phyloP scores from a whole-genome alignment of 1,140 invertebrate genomes.

The Drosophila watanabei region DNA sequence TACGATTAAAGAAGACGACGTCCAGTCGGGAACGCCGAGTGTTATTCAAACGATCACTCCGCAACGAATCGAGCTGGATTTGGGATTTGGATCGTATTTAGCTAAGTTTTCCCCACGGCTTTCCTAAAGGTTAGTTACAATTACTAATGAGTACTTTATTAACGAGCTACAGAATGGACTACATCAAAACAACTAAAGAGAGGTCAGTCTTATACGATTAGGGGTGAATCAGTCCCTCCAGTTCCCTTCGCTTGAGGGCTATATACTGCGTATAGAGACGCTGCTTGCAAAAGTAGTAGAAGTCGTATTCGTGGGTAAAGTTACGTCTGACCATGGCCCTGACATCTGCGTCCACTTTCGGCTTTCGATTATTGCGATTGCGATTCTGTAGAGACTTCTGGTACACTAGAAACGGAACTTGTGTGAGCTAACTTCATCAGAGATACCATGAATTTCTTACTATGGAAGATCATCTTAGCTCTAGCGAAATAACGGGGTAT shows the following conservation, averaged over 20 bases:
- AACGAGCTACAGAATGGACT: conserved; percentile 77
- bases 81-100: neutral
- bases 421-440: conserved; percentile 85
- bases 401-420: conserved; percentile 87
- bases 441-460: conserved; percentile 46
- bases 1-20: conserved; percentile 92
- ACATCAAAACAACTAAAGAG: conserved; percentile 16
- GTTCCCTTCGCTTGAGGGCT: conserved; percentile 86
- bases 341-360: conserved; percentile 90
- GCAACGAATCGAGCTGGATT: conserved; percentile 43
- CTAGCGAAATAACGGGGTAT: conserved; percentile 93
- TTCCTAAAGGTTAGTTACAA: conserved; percentile 46
- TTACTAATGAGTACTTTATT: conserved; percentile 86
- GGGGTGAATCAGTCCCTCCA: conserved; percentile 16
- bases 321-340: conserved; percentile 93
- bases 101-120: neutral
- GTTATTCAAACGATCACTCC: conserved; percentile 89
- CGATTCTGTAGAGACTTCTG: conserved; percentile 59
- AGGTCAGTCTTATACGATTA: conserved; percentile 31
- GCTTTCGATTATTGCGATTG: conserved; percentile 76
- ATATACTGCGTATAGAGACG: conserved; percentile 92
- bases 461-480: conserved; percentile 86
- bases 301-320: conserved; percentile 95
- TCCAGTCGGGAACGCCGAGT: conserved; percentile 88
- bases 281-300: conserved; percentile 95